Base-by-base conservation (phyloP, 1,140 invertebrate species). In the Drosophila ambigua region DNA sequence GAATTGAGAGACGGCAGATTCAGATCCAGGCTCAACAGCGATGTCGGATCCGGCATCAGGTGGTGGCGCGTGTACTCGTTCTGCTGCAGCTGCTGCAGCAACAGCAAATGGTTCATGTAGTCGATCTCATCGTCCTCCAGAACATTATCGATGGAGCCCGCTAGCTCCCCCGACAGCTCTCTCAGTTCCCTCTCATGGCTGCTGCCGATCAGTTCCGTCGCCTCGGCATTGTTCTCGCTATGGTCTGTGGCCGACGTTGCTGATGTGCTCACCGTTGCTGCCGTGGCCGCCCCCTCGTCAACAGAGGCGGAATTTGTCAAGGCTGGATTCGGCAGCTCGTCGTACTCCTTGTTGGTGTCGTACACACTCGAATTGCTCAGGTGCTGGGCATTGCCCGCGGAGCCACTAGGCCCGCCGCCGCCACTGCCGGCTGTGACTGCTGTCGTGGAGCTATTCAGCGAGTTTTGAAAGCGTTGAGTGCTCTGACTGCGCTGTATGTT, bases 401-500 rank as follows among this genome's bases (percentile, higher is more conserved):
- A 75, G 2, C 67, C 44, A 50, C 49, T 77, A 7, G 77, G 39
- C 50, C 51, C 65, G 11, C 45, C 16, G 6, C n/a, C 16, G 8
- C n/a, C 50, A 9, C 57, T 20, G 0, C 76, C 72, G 16, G 60
- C 73, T 9, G 69, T 80, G 8, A 53, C 65, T 9, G 73, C 24
- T 5, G 67, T 67, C 4, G 65, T 72, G 28, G 76, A 81, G 2
- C 66, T 69, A 35, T 91, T 91, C 6, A 91, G 53, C 0, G 89
- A 81, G 44, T 84, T 91, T 51, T 92, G 89, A 46, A 92, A 91
- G 35, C 91, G 71, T 50, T 92, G 91, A 2, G 90, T 92, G 51
- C 91, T 92, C 53, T 92, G 91, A 62, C 91, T 92, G 11, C 91
- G 89, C 57, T 92, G 91, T 16, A 92, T 92, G 31, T 92, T 92